These are phyloP conservation scores for Phrynocephalus guinanensis DNA, from an alignment of 2,797 vertebrate genomes.

Conservation along the genomic window DNA sequence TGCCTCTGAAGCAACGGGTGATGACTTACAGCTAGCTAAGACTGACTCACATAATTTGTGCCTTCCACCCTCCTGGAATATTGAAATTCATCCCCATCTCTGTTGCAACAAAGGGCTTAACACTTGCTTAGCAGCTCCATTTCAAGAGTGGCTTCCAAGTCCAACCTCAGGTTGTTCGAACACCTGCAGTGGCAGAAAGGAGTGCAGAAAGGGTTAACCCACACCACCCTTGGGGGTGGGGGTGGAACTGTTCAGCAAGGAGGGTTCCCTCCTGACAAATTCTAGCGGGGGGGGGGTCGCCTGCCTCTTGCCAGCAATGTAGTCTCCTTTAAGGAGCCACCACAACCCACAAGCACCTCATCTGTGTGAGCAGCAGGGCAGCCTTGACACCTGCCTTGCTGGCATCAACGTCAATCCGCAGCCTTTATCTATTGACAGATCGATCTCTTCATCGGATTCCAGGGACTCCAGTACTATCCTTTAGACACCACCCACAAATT, in stretches of 20 bases:
- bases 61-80: background rate
- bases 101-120: background rate
- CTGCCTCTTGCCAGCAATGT: too few species aligned
- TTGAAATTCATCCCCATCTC: background rate
- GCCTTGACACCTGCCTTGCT: background rate
- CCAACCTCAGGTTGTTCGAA: background rate
- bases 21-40: background rate
- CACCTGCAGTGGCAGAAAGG: background rate
- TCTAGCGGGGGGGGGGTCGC: background rate
- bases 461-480: background rate
- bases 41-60: background rate
- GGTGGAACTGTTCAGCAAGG: background rate
- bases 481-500: background rate
- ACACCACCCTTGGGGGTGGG: too few species aligned
- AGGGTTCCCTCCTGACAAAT: background rate
- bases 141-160: too few species aligned
- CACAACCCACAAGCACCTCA: background rate
- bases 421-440: background rate
- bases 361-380: too few species aligned
- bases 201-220: background rate
- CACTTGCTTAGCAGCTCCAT: background rate
- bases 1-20: conserved; percentile 16
- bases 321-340: too few species aligned
- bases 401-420: background rate
- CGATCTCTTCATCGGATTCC: background rate